These are phyloP conservation scores for Petrophora chlorosata DNA, from an alignment of 2,888 invertebrate genomes.

Conservation along the genomic window DNA sequence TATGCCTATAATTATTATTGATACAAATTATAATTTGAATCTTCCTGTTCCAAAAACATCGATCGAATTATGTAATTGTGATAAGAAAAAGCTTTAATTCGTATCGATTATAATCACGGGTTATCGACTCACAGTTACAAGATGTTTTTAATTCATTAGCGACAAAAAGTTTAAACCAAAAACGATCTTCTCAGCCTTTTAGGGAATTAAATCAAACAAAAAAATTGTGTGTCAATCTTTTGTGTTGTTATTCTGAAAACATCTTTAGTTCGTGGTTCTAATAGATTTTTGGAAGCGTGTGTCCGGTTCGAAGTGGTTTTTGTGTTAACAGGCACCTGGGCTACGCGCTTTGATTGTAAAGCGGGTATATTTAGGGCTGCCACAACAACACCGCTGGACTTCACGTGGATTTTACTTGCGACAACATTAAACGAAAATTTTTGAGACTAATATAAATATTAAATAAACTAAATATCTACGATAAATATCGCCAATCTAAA, in stretches of 20 bases:
- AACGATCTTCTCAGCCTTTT: conserved; percentile 2
- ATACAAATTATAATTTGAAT: no score
- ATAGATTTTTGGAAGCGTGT: conserved; percentile 42
- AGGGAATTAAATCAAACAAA: conserved; percentile 19
- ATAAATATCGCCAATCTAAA: no score
- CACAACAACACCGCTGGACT: no score
- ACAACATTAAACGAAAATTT: no score
- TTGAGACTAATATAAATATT: no score
- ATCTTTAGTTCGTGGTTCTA: conserved; percentile 27
- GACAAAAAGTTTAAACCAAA: conserved; percentile 19
- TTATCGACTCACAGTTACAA: conserved; percentile 5
- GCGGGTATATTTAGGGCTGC: conserved; percentile 5
- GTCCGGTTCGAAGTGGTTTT: conserved; percentile 49
- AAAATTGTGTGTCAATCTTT: conserved; percentile 24
- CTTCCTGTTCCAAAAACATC: neutral
- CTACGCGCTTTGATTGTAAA: conserved; percentile 18
- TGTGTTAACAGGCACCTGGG: conserved; percentile 47
- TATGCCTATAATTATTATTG: no score
- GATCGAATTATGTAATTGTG: neutral
- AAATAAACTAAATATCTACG: no score
- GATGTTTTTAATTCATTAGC: conserved; percentile 4
- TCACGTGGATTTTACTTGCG: no score
- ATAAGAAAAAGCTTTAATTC: neutral
- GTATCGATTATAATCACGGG: conserved; percentile 16
- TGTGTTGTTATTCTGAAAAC: conserved; percentile 32